These are phyloP conservation scores for Corythoichthys haematopterus DNA, from an alignment of 2,113 vertebrate genomes.

Conservation along the genomic window DNA sequence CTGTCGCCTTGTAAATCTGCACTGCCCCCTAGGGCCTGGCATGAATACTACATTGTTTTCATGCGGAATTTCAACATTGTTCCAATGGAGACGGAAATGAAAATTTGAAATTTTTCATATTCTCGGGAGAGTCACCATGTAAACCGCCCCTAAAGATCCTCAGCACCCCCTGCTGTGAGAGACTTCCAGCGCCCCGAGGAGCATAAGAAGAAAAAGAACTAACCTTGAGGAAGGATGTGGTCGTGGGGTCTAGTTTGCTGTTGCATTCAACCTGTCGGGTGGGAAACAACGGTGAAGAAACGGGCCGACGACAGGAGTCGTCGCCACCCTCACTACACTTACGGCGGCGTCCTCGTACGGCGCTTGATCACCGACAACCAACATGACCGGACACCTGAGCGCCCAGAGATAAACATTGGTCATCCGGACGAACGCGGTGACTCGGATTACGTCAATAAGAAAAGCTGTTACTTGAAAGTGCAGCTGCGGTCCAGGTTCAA, in stretches of 20 bases:
- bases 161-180: too few species aligned
- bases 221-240: constrained; percentile 83
- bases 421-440: not conserved
- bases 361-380: constrained; percentile 91
- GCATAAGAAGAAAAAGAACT: not conserved
- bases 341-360: constrained; percentile 89
- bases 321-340: constrained; percentile 40
- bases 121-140: too few species aligned
- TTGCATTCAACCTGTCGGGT: constrained; percentile 80
- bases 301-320: not conserved
- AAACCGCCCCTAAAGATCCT: too few species aligned
- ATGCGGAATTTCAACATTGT: too few species aligned
- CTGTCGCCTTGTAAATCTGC: too few species aligned
- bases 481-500: constrained; percentile 79
- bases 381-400: constrained; percentile 85
- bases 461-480: constrained; percentile 68
- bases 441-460: not conserved
- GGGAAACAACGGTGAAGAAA: not conserved
- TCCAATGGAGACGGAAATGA: too few species aligned
- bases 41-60: too few species aligned
- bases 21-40: too few species aligned
- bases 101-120: too few species aligned
- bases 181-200: too few species aligned
- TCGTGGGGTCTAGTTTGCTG: constrained; percentile 81
- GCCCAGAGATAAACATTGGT: not conserved